Base-by-base conservation (phyloP, 2,797 vertebrate genomes). In the Petrocephalus sullivani region DNA sequence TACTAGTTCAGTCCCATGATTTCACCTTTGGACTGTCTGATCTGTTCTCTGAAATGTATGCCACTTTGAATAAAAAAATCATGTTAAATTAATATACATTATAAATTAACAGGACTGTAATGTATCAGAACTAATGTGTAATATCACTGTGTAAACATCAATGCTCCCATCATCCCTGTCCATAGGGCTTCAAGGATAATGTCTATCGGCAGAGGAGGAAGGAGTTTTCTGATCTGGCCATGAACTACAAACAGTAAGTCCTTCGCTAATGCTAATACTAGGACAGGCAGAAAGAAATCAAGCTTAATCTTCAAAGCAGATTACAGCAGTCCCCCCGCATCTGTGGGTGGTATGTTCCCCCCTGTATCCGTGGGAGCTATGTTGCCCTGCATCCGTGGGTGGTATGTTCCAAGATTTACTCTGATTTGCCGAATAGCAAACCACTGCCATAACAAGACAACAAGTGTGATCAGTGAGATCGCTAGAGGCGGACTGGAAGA, bases 101-200 rank as follows among this genome's bases (percentile, higher is more conserved):
- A 71, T 12, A 28, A 78, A 7, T 7, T 46, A 37, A 46, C 23
- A 78, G 14, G 2, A 81, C 16, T 46, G 75, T 49, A 81, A 81
- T n/a, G 41, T 81, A 7, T 81, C 75, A 81, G 37, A 81, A 81
- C 41, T 49, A 28, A 71, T 81, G 7, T n/a, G 16, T 78, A 37
- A 46, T 46, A 46, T 19, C 81, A 83, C n/a, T 81, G 46, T 81
- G 16, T 81, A 81, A 82, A 54, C 81, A 23, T 12, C 81, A 53
- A 21, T 23, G 21, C 46, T 10, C 12, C 21, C 46, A 21, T 23
- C 51, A 16, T 23, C 9, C 49, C 81, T 54, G 14, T 16, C 81
- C 21, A 84, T 21, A 99, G 98, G 98, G 98, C 89, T 99, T 99
- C 94, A 99, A 98, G 94, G 98, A 98, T 93, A 98, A 98, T 2